Evolutionary conservation across 2,888 invertebrate genomes (phyloP).

Genomic region (Ceratothoa steindachneri): DNA sequence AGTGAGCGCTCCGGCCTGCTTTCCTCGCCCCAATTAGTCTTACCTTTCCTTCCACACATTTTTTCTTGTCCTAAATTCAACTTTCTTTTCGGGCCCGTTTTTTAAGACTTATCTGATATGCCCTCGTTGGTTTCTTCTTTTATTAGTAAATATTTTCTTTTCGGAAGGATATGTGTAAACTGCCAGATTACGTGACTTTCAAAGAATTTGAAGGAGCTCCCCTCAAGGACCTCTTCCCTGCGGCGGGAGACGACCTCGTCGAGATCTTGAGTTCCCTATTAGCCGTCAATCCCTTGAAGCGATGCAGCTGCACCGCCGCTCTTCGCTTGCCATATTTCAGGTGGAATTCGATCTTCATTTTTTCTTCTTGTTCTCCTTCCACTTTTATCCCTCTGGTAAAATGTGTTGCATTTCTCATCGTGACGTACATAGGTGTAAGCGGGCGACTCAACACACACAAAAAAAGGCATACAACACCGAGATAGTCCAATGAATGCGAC

Average conservation of each 20-base stretch:
- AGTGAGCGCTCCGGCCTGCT: no score
- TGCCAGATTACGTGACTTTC: conserved; percentile 90
- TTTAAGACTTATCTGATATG: no score
- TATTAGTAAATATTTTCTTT: no score
- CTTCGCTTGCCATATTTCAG: conserved; percentile 84
- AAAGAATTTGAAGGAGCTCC: conserved; percentile 79
- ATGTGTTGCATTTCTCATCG: conserved; percentile 50
- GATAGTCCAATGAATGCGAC: no score
- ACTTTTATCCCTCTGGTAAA: neutral
- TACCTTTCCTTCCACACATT: no score
- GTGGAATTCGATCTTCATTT: conserved; percentile 53
- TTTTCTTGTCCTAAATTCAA: no score
- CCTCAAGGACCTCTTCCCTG: conserved; percentile 87
- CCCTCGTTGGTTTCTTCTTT: no score
- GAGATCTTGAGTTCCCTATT: conserved; percentile 73
- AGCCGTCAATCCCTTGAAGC: conserved; percentile 72
- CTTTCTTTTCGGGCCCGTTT: no score
- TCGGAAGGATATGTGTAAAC: conserved; percentile 50
- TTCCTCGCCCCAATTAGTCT: no score
- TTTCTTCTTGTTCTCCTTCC: neutral
- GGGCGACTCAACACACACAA: no score
- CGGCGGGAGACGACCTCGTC: conserved; percentile 86
- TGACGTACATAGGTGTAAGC: no score
- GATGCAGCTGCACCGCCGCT: conserved; percentile 77
- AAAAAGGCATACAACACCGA: no score